Evolutionary conservation across 1,140 invertebrate species (phyloP), one percentile per base, ranked within the genome.

Genomic region (Delia radicum): DNA sequence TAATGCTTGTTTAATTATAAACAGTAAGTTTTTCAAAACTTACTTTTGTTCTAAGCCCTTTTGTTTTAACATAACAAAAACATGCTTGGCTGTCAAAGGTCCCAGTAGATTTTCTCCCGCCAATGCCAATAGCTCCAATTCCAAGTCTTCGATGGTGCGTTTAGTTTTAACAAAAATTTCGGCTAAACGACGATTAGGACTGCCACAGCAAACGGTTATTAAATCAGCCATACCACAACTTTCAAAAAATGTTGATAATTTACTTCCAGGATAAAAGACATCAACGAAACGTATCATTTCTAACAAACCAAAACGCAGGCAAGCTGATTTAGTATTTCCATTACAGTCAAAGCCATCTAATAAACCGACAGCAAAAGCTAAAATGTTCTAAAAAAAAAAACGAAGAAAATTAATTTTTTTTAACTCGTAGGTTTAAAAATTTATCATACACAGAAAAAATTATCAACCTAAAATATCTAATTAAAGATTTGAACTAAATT

Each of bases 231-330:
- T 33, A 18, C 82, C 82, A 13, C 82, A 83, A 3, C 80, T 65
- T 74, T 83, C 80, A 27, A 83, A 83, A 28, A 83, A 82, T 3
- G 82, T 83, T 13, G 79, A 80, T 77, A 83, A 76, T 33, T 82
- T 82, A 21, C 82, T 81, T 65, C 82, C 82, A 0, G 82, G 81
- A 79, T 83, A 83, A 18, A 83, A 83, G 0, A 83, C 82, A 63
- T 83, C 82, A 7, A 83, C 80, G 10, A 83, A 83, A 7, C 82
- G 82, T 1, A 83, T 62, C 29, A 77, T 82, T 73, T 83, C 82
- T 8, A 83, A 48, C 7, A 83, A 79, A 6, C 82, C 81, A 1
- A 82, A 79, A n/a, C 82, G 67, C 18, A 83, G 81, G 15, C 83
- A 80, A 2, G 80, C 82, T 4, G 78, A 71, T 65, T 83, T 83